phyloP scores from a whole-genome alignment of 2,797 vertebrate species.

The Mycteria americana region DNA sequence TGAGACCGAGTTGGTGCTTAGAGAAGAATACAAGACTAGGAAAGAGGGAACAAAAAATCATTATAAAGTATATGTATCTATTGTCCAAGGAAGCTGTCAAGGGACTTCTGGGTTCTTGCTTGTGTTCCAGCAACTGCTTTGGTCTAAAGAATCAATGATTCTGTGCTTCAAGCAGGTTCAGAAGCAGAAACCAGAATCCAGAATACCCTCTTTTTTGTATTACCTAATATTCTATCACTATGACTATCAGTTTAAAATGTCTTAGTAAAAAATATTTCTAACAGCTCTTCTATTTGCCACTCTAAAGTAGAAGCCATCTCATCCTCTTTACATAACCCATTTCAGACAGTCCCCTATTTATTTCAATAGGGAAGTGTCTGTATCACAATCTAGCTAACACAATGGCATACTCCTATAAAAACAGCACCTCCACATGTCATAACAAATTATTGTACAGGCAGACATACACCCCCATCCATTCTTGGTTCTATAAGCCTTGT shows the following conservation, averaged over 20 bases:
- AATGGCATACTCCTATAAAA: not conserved
- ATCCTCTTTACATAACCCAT: not conserved
- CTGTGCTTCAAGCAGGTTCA: not conserved
- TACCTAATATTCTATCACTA: not conserved
- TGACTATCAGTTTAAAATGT: not conserved
- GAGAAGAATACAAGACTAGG: not conserved
- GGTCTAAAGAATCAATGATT: not conserved
- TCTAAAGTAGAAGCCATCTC: not conserved
- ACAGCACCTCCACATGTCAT: not conserved
- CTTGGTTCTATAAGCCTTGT: not conserved
- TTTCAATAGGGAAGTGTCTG: not conserved
- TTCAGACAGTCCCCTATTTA: not conserved
- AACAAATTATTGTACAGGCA: not conserved
- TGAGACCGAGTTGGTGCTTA: not conserved
- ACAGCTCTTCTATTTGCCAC: not conserved
- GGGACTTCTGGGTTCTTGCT: not conserved
- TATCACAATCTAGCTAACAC: not conserved
- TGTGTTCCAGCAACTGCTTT: not conserved
- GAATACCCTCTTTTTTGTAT: accelerated
- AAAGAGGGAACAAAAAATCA: not conserved
- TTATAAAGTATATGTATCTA: not conserved
- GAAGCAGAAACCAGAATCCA: not conserved
- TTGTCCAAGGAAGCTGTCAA: not conserved
- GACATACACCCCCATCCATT: accelerated
- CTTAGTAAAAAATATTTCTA: not conserved